These are phyloP conservation scores for Gadus chalcogrammus DNA, from an alignment of 2,113 vertebrate species.

Conservation along the genomic window DNA sequence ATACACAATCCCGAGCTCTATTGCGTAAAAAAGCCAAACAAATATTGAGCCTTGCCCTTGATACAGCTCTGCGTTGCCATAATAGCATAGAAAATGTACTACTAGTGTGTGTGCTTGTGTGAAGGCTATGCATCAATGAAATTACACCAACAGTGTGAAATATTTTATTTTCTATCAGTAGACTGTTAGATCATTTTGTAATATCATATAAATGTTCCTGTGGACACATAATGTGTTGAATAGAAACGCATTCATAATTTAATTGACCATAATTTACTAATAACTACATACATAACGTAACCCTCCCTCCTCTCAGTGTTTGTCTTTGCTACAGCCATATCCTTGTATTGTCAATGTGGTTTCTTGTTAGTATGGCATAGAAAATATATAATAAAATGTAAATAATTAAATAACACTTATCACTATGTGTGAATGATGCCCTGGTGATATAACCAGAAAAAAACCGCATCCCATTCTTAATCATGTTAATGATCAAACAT, in stretches of 20 bases:
- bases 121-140: not conserved
- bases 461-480: no score
- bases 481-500: not conserved
- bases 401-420: not conserved
- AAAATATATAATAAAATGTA: not conserved
- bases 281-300: not conserved
- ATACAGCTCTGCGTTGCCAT: not conserved
- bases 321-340: not conserved
- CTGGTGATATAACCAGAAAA: not conserved
- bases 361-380: no score
- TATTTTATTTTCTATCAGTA: not conserved
- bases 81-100: not conserved
- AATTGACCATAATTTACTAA: no score
- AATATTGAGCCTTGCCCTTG: no score
- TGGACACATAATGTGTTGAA: no score
- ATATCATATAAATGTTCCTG: not conserved
- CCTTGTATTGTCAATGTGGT: not conserved
- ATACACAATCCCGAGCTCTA: no score
- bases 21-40: no score
- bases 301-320: not conserved
- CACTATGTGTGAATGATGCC: constrained; percentile 1
- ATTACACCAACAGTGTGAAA: not conserved
- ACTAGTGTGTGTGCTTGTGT: not conserved
- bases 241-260: not conserved
- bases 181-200: not conserved